phyloP scores from a whole-genome alignment of 2,888 invertebrate genomes.

The Eilema sororculum region DNA sequence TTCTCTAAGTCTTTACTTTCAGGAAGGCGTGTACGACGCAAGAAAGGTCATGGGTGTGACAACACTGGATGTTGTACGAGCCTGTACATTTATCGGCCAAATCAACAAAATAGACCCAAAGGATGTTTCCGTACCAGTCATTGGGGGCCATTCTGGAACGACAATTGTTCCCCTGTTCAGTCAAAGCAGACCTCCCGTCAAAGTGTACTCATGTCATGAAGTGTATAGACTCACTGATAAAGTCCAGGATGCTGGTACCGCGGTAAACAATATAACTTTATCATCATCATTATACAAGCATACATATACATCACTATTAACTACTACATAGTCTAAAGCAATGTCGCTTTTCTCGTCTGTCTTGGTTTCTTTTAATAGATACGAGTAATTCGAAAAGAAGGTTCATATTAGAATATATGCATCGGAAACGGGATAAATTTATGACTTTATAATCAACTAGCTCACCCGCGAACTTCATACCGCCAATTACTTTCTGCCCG shows the following conservation, averaged over 20 bases:
- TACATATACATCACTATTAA: too few species aligned
- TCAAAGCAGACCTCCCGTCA: constrained; percentile 94
- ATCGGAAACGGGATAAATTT: too few species aligned
- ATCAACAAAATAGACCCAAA: constrained; percentile 95
- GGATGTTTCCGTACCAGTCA: constrained; percentile 95
- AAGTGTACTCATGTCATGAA: constrained; percentile 91
- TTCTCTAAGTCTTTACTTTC: constrained; percentile 14
- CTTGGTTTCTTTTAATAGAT: too few species aligned
- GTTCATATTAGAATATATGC: too few species aligned
- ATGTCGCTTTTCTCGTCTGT: too few species aligned
- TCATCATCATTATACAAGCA: too few species aligned
- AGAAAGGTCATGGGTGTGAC: constrained; percentile 98
- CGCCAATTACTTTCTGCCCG: too few species aligned
- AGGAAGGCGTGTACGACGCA: constrained; percentile 95
- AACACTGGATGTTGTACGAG: constrained; percentile 97
- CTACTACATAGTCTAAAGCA: too few species aligned
- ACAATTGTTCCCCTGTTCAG: constrained; percentile 99
- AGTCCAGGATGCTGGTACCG: constrained; percentile 99
- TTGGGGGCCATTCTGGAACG: constrained; percentile 99
- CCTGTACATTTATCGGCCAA: constrained; percentile 97
- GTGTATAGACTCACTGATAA: constrained; percentile 95
- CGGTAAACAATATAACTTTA: too few species aligned
- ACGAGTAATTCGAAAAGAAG: too few species aligned
- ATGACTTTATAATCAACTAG: too few species aligned
- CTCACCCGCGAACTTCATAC: too few species aligned